A percentile compares a stretch with the other conserved stretches of the same genome.
Conservation (phyloP, 1,140 invertebrate genomes). For the Drosophila subobscura region DNA sequence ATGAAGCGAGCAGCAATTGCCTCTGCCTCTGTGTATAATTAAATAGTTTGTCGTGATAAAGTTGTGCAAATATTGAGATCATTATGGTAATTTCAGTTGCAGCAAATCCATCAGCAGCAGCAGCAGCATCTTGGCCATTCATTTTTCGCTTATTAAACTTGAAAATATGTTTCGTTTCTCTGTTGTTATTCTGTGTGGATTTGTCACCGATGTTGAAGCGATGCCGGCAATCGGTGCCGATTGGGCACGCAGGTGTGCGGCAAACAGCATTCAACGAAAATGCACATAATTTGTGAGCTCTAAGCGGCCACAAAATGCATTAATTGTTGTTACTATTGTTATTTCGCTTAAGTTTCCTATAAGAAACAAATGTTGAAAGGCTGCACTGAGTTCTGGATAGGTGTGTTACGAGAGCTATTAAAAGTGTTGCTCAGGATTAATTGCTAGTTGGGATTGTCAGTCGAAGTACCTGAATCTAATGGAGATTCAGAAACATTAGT, state of each 20-base stretch:
- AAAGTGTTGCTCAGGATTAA: too few relatives aligned
- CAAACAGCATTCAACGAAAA: conserved; percentile 45
- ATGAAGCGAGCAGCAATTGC: conserved; percentile 27
- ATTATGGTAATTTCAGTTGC: conserved; percentile 74
- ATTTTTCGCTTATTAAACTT: conserved; percentile 68
- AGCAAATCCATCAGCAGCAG: conserved; percentile 38
- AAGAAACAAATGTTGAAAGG: too few relatives aligned
- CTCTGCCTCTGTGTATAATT: conserved; percentile 61
- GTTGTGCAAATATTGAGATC: conserved; percentile 80
- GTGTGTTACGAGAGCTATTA: too few relatives aligned
- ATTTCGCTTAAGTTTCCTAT: conserved; percentile 3
- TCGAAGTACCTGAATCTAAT: too few relatives aligned
- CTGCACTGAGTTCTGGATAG: too few relatives aligned
- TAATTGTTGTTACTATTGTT: conserved; percentile 56
- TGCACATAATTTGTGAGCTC: conserved; percentile 74
- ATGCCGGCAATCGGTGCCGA: conserved; percentile 39
- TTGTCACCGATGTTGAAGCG: conserved; percentile 63
- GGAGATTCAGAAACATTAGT: too few relatives aligned
- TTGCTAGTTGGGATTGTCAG: too few relatives aligned
- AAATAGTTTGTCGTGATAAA: conserved; percentile 77
- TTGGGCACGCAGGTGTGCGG: conserved; percentile 76
- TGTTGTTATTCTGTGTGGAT: conserved; percentile 19
- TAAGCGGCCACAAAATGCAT: conserved; percentile 73
- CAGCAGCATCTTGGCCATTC: conserved; percentile 60
- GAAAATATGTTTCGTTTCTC: conserved; percentile 39